Conservation (phyloP, 1,140 invertebrate species). For the Drosophila grimshawi region DNA sequence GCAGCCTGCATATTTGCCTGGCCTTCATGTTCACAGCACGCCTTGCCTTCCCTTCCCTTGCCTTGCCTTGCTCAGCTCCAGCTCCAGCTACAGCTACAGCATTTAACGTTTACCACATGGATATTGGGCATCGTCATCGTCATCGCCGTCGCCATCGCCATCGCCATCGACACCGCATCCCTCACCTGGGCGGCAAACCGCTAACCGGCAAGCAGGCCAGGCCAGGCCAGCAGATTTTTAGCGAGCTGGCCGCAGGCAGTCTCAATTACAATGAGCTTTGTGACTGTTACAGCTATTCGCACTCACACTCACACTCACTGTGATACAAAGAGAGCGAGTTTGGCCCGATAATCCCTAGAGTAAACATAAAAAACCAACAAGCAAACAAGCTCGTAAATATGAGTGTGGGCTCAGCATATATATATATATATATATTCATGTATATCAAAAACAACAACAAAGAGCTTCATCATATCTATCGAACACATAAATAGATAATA, state of each 20-base stretch:
- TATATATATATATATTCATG: not conserved
- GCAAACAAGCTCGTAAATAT: constrained; percentile 46
- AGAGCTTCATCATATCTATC: too few species aligned
- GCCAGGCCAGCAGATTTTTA: not conserved
- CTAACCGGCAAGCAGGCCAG: not conserved
- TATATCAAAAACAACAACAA: constrained; percentile 20
- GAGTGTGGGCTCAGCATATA: not conserved
- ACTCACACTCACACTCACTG: too few species aligned
- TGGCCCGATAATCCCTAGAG: constrained; percentile 41
- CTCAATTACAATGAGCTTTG: constrained; percentile 26
- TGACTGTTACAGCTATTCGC: constrained; percentile 10
- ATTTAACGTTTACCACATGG: constrained; percentile 55
- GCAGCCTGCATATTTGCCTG: constrained; percentile 19
- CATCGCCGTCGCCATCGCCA: not conserved
- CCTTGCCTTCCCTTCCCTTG: not conserved
- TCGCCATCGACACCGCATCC: not conserved
- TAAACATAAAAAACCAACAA: constrained; percentile 36
- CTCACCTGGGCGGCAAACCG: not conserved
- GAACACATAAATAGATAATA: not conserved
- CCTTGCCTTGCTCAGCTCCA: not conserved
- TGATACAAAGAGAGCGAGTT: constrained; percentile 17
- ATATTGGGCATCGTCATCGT: constrained; percentile 17
- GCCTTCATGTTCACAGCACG: not conserved
- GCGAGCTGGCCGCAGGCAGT: constrained; percentile 12
- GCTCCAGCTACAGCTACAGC: constrained; percentile 15